Base-by-base conservation (phyloP, 2,797 vertebrate genomes). In the Pyrocephalus nanus region DNA sequence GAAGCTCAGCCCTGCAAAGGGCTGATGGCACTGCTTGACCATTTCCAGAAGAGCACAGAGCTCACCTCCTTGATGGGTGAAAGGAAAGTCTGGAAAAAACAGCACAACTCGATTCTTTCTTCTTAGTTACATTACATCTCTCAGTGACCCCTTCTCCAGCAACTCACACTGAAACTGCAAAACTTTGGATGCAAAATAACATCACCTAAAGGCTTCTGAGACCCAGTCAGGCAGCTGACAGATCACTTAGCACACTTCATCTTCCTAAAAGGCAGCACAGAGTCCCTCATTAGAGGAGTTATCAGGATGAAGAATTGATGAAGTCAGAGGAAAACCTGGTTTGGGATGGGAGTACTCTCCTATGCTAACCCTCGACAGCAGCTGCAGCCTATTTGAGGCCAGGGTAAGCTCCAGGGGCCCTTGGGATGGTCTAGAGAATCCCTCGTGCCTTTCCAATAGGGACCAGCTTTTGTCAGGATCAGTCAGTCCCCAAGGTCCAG, bases 281-380 rank as follows among this genome's bases (percentile, higher is more conserved):
- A 86, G 45, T 10, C 60, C 32, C n/a, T 82, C 86, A 43, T 64
- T 85, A 89, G 77, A 76, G 60, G 26, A 83, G 60, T 53, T 95
- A 92, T 78, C 92, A 95, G 55, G n/a, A 76, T 42, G 25, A 79
- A 85, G 64, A 87, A 93, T 3, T 88, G 80, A 90, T 84, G 62
- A 93, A 90, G 53, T 85, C 71, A 54, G 55, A 73, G 40, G 53
- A 79, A 70, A 94, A 87, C 21, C 57, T 53, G 57, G 1, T 42
- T 92, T 82, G 25, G n/a, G 76, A 48, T 25, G 42, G 40, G 36
- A 93, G 55, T 16, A 10, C 18, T 30, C 47, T 87, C 70, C 55
- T 82, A 64, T 73, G 66, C 62, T 92, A 21, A 79, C 66, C n/a
- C 42, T 62, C 1, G 0, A 51, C 1, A 53, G 23, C 66, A 94